A percentile compares a stretch with the other conserved stretches of the same genome.
These are phyloP conservation scores for Palloptera scutellata DNA, from an alignment of 2,888 invertebrate genomes.

Conservation along the genomic window DNA sequence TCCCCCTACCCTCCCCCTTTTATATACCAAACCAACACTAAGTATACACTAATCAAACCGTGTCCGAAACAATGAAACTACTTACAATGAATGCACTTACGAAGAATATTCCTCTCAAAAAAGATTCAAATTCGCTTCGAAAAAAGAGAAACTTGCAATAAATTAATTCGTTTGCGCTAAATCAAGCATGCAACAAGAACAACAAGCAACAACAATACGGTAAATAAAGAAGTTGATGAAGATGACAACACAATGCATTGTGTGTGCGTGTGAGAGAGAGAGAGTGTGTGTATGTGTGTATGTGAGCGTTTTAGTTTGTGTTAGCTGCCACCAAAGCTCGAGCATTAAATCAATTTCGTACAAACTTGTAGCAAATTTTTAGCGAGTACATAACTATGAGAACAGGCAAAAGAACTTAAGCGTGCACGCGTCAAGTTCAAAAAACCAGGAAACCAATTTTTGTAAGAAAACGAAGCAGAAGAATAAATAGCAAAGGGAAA, in stretches of 20 bases:
- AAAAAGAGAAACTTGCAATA: constrained; percentile 21
- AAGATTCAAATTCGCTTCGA: too few relatives aligned
- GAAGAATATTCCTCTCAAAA: too few relatives aligned
- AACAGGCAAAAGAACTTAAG: not conserved
- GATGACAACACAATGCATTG: constrained; percentile 5
- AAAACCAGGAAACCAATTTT: constrained; percentile 11
- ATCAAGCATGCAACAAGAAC: constrained; percentile 30
- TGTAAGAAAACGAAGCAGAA: too few relatives aligned
- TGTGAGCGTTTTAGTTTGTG: not conserved
- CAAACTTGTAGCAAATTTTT: constrained; percentile 6
- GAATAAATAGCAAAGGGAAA: not conserved
- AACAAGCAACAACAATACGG: constrained; percentile 10
- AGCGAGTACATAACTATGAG: not conserved
- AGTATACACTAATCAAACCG: too few relatives aligned
- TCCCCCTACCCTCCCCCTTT: too few relatives aligned
- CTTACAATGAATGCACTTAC: too few relatives aligned
- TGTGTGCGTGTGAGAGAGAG: not conserved
- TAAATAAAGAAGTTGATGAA: constrained; percentile 21
- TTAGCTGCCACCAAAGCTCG: constrained; percentile 28
- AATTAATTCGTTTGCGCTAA: constrained; percentile 34
- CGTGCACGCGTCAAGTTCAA: constrained; percentile 1
- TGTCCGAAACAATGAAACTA: too few relatives aligned
- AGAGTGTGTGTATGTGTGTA: not conserved
- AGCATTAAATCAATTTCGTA: constrained; percentile 32
- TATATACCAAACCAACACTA: too few relatives aligned